Percentiles rank a stretch among this genome's conserved stretches.
These are phyloP conservation scores for Ridgeia piscesae DNA, from an alignment of 1,140 invertebrate genomes.

Conservation along the genomic window DNA sequence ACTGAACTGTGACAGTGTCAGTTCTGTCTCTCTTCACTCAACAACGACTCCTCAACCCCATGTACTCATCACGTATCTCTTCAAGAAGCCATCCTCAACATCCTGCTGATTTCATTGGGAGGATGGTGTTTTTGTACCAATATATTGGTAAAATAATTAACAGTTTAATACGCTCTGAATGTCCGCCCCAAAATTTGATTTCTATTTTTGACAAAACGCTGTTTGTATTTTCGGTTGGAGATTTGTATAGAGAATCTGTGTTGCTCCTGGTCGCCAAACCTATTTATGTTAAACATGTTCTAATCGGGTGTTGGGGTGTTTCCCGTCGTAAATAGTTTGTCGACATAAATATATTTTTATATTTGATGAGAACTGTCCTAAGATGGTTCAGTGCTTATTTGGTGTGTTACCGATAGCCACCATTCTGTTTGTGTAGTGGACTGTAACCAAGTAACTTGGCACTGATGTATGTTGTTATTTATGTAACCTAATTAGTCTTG, in stretches of 20 bases:
- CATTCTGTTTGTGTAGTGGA: neutral
- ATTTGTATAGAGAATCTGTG: neutral
- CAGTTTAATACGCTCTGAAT: neutral
- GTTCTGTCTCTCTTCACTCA: neutral
- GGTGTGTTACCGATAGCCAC: neutral
- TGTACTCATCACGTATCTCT: neutral
- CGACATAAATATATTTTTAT: neutral
- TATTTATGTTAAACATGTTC: neutral
- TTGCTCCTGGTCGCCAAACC: neutral
- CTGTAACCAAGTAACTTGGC: neutral
- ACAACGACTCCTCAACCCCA: neutral
- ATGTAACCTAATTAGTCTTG: neutral
- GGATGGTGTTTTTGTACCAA: neutral
- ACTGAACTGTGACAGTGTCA: neutral
- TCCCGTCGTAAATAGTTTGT: neutral
- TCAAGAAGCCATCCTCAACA: neutral
- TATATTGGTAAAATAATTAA: neutral
- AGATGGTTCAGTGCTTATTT: neutral
- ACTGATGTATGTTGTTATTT: neutral
- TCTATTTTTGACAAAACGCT: neutral
- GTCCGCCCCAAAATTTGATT: neutral
- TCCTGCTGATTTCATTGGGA: neutral
- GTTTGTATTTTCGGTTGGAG: neutral
- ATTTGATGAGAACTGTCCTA: neutral
- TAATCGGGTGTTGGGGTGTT: neutral